phyloP scores from a whole-genome alignment of 2,113 vertebrate species.

The Turdus rufiventris region DNA sequence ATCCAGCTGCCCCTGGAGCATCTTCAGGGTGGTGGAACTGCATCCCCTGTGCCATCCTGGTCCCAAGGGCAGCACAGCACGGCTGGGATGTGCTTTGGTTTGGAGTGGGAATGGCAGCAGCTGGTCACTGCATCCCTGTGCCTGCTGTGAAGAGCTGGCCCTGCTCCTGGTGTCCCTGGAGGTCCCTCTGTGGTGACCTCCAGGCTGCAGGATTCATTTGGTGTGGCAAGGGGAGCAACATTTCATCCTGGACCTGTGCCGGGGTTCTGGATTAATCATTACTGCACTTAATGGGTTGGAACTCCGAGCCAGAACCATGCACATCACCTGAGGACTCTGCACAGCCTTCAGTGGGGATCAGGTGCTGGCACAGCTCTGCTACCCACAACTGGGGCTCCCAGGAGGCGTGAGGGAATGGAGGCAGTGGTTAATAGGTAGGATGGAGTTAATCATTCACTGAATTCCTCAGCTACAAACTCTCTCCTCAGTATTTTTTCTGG shows the following conservation, averaged over 20 bases:
- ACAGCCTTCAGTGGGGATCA: neutral
- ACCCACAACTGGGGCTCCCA: neutral
- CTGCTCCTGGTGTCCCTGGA: neutral
- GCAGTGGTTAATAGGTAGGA: constrained; percentile 38
- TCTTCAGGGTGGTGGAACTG: neutral
- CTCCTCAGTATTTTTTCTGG: neutral
- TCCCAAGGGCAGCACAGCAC: fast-evolving
- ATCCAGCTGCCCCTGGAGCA: neutral
- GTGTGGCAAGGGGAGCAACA: neutral
- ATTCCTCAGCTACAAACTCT: constrained; percentile 31
- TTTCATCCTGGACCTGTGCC: neutral
- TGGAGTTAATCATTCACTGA: constrained; percentile 47
- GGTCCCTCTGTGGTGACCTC: neutral
- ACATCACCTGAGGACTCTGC: neutral
- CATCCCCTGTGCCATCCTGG: fast-evolving
- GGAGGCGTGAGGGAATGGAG: neutral
- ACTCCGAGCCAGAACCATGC: neutral
- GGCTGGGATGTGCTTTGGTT: neutral
- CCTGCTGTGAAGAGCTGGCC: neutral
- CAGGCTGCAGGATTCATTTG: neutral
- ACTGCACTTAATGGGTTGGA: neutral
- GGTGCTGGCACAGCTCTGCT: constrained; percentile 24
- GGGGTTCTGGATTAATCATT: constrained; percentile 52
- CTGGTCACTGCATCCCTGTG: neutral
- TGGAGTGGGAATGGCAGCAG: neutral